Evolutionary conservation across 1,140 invertebrate species (phyloP), one percentile per base, ranked within the genome.

Genomic region (Tyrophagus putrescentiae): DNA sequence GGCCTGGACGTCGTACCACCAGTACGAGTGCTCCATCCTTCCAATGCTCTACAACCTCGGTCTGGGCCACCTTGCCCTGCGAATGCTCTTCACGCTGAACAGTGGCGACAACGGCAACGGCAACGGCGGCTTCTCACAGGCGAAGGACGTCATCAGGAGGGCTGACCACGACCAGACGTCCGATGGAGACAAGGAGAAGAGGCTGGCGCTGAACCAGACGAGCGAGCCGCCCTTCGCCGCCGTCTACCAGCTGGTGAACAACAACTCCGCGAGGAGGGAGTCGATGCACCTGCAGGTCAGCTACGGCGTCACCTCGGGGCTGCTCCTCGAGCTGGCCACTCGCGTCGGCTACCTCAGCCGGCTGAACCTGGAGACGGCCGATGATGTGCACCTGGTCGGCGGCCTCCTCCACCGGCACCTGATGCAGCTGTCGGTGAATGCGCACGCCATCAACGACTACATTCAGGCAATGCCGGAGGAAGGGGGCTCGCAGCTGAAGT

Each of bases 401-500:
- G 76, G 77, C 21, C 67, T 82, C 16, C 66, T 89, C 23, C 72
- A 87, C 36, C 75, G 80, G 42, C 80, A 84, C 65, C 79, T 85
- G 48, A 76, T 81, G 21, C 86, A 90, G 71, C 72, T 89, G 44
- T 78, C 87, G 33, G 83, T 79, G 68, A 89, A 89, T 72, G 85
- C 82, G 1, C 80, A 85, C 71, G 81, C 84, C 7, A 80, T 85
- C 13, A 78, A 82, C 3, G 67, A 68, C 9, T 18, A 27, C 29
- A 3, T 9, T 27, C 23, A 39, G 11, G 4, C 32, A 44, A 32
- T 57, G 44, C 25, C 25, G 23, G 11, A 41, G 28, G 3, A 57
- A 31, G 16, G 54, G 21, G 9, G 42, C 25, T 63, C 53, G 45
- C 32, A 9, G 68, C 73, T 44, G 69, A 70, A 32, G 67, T 66